A percentile compares a stretch with the other conserved stretches of the same genome.
Conservation (phyloP, 2,888 invertebrate species). For the Eupelmus urozonus region DNA sequence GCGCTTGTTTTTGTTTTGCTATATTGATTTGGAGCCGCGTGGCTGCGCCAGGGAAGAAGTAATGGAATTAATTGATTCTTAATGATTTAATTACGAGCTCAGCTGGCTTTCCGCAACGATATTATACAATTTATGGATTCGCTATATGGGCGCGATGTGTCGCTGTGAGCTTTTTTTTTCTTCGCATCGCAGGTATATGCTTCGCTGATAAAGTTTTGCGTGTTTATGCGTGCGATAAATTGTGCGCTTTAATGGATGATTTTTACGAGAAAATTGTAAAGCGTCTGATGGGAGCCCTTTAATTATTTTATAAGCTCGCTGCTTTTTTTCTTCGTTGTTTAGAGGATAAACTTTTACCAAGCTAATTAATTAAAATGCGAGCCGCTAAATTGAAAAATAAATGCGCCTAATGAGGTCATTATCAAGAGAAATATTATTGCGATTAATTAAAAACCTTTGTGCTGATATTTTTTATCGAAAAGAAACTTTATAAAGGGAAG, state of each 20-base stretch:
- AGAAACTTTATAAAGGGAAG: background rate
- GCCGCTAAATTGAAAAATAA: background rate
- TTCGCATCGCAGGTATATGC: background rate
- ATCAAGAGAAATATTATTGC: background rate
- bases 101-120: background rate
- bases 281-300: background rate
- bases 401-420: background rate
- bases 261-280: background rate
- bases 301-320: background rate
- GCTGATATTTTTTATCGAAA: too few relatives aligned
- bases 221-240: background rate
- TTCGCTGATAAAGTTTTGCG: background rate
- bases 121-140: conserved; percentile 6
- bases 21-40: conserved; percentile 26
- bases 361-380: background rate
- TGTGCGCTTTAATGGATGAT: background rate
- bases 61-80: conserved; percentile 38
- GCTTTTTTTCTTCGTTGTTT: background rate
- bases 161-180: background rate
- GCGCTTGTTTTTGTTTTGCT: conserved; percentile 40
- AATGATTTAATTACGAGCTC: conserved; percentile 35
- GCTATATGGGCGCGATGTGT: background rate
- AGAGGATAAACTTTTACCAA: background rate
- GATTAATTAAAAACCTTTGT: background rate
- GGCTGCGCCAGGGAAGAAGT: background rate